A percentile compares a stretch with the other conserved stretches of the same genome.
Conservation (phyloP, 30 jellyfish, hydroid and myxozoan genomes). For the Hydractinia echinata region DNA sequence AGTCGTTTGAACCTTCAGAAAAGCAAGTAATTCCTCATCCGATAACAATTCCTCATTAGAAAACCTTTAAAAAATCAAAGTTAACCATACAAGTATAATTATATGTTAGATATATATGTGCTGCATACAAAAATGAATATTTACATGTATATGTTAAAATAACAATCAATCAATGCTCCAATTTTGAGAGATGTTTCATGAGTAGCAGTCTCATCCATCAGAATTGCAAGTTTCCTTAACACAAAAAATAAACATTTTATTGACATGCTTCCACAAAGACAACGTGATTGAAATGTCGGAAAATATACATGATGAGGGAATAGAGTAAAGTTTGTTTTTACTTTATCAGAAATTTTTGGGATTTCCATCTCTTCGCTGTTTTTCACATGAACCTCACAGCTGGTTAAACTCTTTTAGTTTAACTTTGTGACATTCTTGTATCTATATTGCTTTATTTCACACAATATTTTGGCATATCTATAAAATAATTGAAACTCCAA, state of each 20-base stretch:
- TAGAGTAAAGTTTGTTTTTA: no score
- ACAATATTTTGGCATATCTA: no score
- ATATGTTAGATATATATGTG: not conserved
- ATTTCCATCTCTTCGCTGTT: no score
- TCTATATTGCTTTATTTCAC: no score
- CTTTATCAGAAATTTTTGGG: no score
- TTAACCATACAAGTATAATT: not conserved
- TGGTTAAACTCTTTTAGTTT: no score
- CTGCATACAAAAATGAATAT: not conserved
- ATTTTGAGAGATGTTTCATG: not conserved
- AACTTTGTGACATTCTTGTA: no score
- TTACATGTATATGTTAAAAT: not conserved
- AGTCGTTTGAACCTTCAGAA: not conserved
- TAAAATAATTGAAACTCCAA: no score
- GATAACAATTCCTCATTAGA: not conserved
- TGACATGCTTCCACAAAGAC: no score
- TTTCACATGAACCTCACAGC: no score
- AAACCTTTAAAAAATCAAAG: not conserved
- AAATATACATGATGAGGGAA: no score
- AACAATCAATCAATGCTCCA: conserved; percentile 12
- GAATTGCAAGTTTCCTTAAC: not conserved
- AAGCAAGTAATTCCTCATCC: not conserved
- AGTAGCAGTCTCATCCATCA: not conserved
- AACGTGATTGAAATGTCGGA: no score
- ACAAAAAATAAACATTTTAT: not conserved